Percentiles rank a stretch among this genome's conserved stretches.
phyloP scores from a whole-genome alignment of 2,888 invertebrate species.

The Cremastinae sp. region DNA sequence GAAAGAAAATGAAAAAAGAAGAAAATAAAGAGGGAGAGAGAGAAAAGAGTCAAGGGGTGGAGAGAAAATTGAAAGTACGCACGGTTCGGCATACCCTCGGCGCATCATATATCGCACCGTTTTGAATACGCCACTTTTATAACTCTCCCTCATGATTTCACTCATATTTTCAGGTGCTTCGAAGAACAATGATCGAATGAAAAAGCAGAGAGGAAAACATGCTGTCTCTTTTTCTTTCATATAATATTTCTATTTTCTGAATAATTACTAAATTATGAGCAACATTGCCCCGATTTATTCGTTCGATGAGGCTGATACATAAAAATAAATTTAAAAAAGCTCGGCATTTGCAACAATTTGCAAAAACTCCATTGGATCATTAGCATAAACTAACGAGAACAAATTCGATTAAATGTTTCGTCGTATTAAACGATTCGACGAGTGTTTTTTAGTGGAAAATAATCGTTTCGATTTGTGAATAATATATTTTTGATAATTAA shows the following conservation, averaged over 20 bases:
- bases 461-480: not conserved
- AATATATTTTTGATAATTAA: not conserved
- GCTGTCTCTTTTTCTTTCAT: not conserved
- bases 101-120: conserved; percentile 52
- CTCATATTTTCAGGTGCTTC: conserved; percentile 48
- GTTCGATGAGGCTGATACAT: not conserved
- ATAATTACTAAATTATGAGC: conserved; percentile 71
- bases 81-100: conserved; percentile 47
- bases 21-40: conserved; percentile 3
- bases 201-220: conserved; percentile 7
- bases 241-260: conserved; percentile 29
- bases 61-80: conserved; percentile 19
- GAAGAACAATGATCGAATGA: conserved; percentile 16
- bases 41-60: not conserved
- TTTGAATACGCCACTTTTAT: conserved; percentile 50
- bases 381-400: not conserved
- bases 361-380: not conserved
- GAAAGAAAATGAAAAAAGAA: conserved; percentile 19
- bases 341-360: no score
- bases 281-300: conserved; percentile 77
- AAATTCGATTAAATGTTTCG: not conserved
- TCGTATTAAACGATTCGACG: not conserved
- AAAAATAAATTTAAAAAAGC: conserved; percentile 7
- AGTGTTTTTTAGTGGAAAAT: not conserved
- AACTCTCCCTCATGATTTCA: conserved; percentile 41